A percentile compares a stretch with the other conserved stretches of the same genome.
These are phyloP conservation scores for Ormyrus rosae DNA, from an alignment of 2,888 invertebrate genomes.

Conservation along the genomic window DNA sequence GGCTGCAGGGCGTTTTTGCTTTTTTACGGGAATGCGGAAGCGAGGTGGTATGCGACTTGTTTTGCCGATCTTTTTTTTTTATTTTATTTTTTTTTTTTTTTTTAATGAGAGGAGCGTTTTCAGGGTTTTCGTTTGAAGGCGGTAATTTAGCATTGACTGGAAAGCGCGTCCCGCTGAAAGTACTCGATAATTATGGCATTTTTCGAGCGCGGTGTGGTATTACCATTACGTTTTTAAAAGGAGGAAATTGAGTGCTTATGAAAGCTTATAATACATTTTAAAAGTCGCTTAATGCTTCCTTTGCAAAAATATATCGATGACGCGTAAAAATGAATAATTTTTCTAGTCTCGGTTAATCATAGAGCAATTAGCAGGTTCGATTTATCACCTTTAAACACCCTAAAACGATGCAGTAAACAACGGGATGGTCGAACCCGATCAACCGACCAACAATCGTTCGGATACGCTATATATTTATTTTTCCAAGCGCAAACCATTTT, in stretches of 20 bases:
- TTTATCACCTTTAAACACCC: not conserved
- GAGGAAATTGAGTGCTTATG: not conserved
- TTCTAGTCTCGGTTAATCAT: no score
- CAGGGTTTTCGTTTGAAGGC: no score
- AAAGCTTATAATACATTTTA: no score
- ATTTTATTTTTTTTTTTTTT: no score
- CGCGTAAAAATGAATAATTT: not conserved
- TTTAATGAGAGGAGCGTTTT: no score
- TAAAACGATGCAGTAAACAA: slow-evolving; percentile 5
- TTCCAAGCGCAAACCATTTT: not conserved
- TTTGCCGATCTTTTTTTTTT: no score
- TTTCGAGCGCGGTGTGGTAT: no score
- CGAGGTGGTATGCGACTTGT: not conserved
- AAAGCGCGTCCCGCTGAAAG: no score
- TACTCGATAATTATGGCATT: no score
- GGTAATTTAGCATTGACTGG: no score
- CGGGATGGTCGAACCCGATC: not conserved
- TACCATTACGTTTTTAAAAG: not conserved
- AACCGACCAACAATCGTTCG: not conserved
- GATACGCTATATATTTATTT: not conserved
- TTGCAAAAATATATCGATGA: not conserved
- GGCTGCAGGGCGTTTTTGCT: not conserved
- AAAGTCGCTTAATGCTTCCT: no score
- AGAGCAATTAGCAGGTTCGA: not conserved
- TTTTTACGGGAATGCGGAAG: slow-evolving; percentile 27